A percentile compares a stretch with the other conserved stretches of the same genome.
phyloP scores from a whole-genome alignment of 2,888 invertebrate species.

The Acleris sparsana region DNA sequence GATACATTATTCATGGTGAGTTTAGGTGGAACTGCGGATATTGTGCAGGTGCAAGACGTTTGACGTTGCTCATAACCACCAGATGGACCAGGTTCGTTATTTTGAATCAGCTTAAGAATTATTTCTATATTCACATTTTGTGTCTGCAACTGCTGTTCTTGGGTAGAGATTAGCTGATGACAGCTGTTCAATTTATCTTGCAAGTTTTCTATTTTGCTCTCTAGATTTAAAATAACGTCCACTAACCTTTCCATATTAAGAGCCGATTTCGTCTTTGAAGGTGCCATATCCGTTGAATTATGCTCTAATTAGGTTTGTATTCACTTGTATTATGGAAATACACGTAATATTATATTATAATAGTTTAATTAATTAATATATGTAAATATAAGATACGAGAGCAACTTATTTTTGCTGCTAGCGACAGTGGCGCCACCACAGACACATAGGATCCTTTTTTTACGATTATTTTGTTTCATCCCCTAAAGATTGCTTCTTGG shows the following conservation, averaged over 20 bases:
- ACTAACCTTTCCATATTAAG: constrained; percentile 4
- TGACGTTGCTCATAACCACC: neutral
- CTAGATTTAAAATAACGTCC: constrained; percentile 1
- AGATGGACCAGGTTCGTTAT: neutral
- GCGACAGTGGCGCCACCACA: neutral
- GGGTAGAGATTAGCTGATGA: neutral
- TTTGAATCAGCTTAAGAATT: neutral
- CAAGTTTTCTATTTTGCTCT: neutral
- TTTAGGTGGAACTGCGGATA: neutral
- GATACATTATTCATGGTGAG: neutral
- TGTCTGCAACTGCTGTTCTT: neutral
- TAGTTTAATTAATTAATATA: neutral
- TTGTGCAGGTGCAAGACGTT: neutral
- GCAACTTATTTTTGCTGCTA: neutral
- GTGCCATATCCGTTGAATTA: neutral
- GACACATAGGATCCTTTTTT: too few species aligned
- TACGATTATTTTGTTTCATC: too few species aligned
- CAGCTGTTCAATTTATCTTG: constrained; percentile 2
- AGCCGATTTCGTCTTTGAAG: neutral
- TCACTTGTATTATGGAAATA: neutral
- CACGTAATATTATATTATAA: neutral
- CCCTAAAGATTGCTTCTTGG: too few species aligned
- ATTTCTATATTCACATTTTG: neutral
- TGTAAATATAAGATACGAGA: neutral
- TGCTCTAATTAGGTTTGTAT: neutral